Evolutionary conservation across 1,140 invertebrate genomes (phyloP).

Genomic region (Brachionus rubens): DNA sequence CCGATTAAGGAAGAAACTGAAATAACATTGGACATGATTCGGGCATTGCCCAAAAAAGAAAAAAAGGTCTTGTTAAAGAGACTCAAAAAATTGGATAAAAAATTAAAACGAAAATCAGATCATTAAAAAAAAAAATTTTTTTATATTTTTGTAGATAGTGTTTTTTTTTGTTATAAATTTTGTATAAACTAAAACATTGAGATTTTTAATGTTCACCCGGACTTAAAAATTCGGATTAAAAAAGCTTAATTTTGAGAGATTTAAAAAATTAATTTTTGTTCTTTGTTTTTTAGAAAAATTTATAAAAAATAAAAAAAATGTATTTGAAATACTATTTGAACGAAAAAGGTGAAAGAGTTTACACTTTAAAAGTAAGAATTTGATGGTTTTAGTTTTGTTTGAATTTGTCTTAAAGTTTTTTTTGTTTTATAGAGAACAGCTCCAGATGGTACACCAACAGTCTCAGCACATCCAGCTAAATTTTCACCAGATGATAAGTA

Average conservation of each 20-base stretch:
- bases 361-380: constrained; percentile 57
- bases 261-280: not conserved
- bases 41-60: constrained; percentile 27
- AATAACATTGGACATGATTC: constrained; percentile 31
- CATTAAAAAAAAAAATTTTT: not conserved
- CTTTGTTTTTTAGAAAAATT: not conserved
- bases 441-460: constrained; percentile 72
- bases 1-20: not conserved
- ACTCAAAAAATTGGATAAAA: constrained; percentile 3
- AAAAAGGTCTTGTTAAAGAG: constrained; percentile 34
- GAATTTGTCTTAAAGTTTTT: not conserved
- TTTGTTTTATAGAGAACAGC: constrained; percentile 68
- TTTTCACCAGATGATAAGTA: constrained; percentile 94
- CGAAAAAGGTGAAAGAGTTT: constrained; percentile 58
- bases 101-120: not conserved
- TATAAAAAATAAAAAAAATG: constrained; percentile 51
- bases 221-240: constrained; percentile 16
- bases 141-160: constrained; percentile 5
- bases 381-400: not conserved
- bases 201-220: not conserved
- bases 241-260: not conserved
- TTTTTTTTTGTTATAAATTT: not conserved
- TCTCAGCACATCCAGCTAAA: constrained; percentile 85
- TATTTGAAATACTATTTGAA: constrained; percentile 61
- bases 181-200: not conserved